Conservation (phyloP, 1,140 invertebrate genomes). For the Mesaphorura yosii region DNA sequence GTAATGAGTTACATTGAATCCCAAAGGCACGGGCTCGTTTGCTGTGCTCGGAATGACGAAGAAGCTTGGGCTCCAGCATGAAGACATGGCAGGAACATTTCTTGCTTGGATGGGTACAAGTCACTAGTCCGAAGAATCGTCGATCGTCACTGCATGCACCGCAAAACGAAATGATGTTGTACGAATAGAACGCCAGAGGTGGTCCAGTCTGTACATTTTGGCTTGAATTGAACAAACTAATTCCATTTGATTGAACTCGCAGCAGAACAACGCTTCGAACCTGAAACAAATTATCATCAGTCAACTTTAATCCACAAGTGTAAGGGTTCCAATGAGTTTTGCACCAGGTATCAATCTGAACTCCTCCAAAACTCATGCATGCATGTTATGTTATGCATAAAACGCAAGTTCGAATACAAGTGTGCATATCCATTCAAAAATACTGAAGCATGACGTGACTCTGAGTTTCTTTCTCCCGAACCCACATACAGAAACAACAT, state of each 20-base stretch:
- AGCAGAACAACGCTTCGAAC: conserved; percentile 28
- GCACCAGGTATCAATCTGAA: too few relatives aligned
- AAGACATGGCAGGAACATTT: conserved; percentile 87
- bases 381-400: too few relatives aligned
- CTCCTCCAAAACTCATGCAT: too few relatives aligned
- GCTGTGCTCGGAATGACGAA: conserved; percentile 58
- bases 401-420: too few relatives aligned
- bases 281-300: too few relatives aligned
- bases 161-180: conserved; percentile 59
- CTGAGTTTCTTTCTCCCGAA: too few relatives aligned
- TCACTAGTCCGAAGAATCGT: conserved; percentile 83
- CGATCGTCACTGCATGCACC: conserved; percentile 79
- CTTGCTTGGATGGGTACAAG: conserved; percentile 47
- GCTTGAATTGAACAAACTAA: conserved; percentile 26
- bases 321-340: too few relatives aligned
- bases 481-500: too few relatives aligned
- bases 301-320: too few relatives aligned
- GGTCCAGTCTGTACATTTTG: conserved; percentile 31
- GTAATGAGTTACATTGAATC: conserved; percentile 54
- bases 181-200: conserved; percentile 27
- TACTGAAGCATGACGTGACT: too few relatives aligned
- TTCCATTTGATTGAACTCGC: conserved; percentile 27
- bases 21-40: conserved; percentile 63
- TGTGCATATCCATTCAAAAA: too few relatives aligned
- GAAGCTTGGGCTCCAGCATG: conserved; percentile 72